These are phyloP conservation scores for Sympetrum striolatum DNA, from an alignment of 2,888 invertebrate genomes.

Conservation along the genomic window DNA sequence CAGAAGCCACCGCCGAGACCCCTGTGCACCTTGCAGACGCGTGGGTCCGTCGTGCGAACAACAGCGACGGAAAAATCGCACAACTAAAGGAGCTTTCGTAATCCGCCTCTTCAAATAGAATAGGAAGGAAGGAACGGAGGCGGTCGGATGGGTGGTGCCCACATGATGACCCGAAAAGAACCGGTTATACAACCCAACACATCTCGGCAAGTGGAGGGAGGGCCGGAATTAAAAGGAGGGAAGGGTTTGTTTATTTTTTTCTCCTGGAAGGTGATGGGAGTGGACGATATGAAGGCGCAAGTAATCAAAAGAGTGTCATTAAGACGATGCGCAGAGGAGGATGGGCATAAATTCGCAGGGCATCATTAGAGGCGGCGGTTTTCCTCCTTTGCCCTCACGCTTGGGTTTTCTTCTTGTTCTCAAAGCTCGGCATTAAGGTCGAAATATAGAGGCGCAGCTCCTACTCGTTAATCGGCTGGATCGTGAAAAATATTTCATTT, in stretches of 20 bases:
- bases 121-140: background rate
- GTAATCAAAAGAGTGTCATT: background rate
- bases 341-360: background rate
- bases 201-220: background rate
- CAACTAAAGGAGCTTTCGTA: background rate
- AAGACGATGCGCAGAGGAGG: background rate
- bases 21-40: background rate
- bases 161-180: conserved; percentile 41
- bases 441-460: no score
- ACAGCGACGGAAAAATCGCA: background rate
- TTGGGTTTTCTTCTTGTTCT: no score
- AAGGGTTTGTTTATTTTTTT: background rate
- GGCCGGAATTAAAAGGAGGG: background rate
- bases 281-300: background rate
- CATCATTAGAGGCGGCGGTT: background rate
- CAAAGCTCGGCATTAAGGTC: no score
- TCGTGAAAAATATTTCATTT: no score
- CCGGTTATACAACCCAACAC: conserved; percentile 4
- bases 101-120: background rate
- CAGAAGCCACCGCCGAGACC: background rate
- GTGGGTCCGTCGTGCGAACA: background rate
- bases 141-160: background rate
- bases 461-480: no score
- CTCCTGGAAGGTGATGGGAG: background rate
- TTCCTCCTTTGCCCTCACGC: no score